Base-by-base conservation (phyloP, 2,888 invertebrate species). In the Chydorus sphaericus region DNA sequence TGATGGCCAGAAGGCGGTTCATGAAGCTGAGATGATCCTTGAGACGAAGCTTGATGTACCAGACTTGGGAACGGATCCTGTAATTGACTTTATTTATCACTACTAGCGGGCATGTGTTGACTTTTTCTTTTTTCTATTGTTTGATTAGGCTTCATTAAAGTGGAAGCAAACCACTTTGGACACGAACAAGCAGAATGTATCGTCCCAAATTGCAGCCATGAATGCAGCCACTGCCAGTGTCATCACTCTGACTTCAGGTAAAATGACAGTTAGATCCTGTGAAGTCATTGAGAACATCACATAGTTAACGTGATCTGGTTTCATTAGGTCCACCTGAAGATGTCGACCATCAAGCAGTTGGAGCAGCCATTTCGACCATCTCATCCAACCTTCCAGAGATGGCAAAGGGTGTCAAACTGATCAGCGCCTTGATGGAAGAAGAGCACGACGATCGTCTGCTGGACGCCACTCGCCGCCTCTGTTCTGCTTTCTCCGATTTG, bases 191-290 rank as follows among this genome's bases (percentile, higher is more conserved):
- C 96, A 97, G 73, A 91, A 87, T 63, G 91, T 98, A 57, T 90
- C 90, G 61, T 92, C 92, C 54, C 92, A 97, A 71, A 85, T 98
- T 64, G 96, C 96, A 5, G 96, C 96, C 58, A 97, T 98, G 94
- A 97, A 91, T 72, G 97, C 97, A 1, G 97, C 97, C 56, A 98
- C 97, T 0, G 98, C 98, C 8, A 93, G 96, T 71, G 88, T 96
- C 52, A 87, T 94, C 57, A 91, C 91, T 0, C 75, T 88, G 57
- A 92, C 92, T 0, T 85, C 85, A 3, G 83, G 82, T 73, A 60
- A 63, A 65, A 62, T 55, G 30, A 38, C 38, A 54, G 18, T 48
- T 3, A 4, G 16, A n/a, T 36, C 8, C 16, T 30, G 3, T 48
- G 16, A 18, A 30, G 10, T 44, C 8, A n/a, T 44, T 57, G 14